phyloP scores from a whole-genome alignment of 35 echinoderm and acorn worm genomes.

The Ptychodera flava region DNA sequence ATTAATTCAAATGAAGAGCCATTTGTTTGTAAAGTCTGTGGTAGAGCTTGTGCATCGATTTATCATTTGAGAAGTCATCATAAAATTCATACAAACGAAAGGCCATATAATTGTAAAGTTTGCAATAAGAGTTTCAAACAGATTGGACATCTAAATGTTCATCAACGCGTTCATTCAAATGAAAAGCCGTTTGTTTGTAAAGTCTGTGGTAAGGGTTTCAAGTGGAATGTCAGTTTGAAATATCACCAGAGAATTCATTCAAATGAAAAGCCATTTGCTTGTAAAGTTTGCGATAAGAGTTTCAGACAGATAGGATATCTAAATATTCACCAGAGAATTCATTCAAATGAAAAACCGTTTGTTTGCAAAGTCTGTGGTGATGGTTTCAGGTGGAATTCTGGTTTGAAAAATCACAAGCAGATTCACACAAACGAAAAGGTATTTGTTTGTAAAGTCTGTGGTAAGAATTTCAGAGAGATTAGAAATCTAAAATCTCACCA shows the following conservation, averaged over 20 bases:
- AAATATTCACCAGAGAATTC: slow-evolving; percentile 12
- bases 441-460: slow-evolving; percentile 10
- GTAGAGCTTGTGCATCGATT: no score
- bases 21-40: no score
- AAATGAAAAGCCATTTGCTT: slow-evolving; percentile 23
- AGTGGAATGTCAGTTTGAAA: slow-evolving; percentile 8
- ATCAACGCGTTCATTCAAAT: no score
- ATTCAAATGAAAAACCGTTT: slow-evolving; percentile 27
- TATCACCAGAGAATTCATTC: slow-evolving; percentile 28
- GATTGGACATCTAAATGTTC: no score
- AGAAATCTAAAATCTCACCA: background rate
- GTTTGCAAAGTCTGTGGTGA: slow-evolving; percentile 20
- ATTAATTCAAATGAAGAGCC: slow-evolving; percentile 32
- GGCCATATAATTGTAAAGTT: no score
- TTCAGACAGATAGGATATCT: slow-evolving; percentile 47
- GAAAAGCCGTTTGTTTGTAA: slow-evolving; percentile 21
- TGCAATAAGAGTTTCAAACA: no score
- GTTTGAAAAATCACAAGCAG: slow-evolving; percentile 13
- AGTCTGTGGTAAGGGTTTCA: slow-evolving; percentile 29
- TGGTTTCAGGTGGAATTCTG: slow-evolving; percentile 7
- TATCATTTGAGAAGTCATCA: no score
- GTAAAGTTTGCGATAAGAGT: slow-evolving; percentile 45
- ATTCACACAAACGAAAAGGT: slow-evolving; percentile 16
- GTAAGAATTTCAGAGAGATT: background rate
- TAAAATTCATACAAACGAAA: no score